phyloP scores from a whole-genome alignment of 2,797 vertebrate species.

The Sebastiscus tertius region DNA sequence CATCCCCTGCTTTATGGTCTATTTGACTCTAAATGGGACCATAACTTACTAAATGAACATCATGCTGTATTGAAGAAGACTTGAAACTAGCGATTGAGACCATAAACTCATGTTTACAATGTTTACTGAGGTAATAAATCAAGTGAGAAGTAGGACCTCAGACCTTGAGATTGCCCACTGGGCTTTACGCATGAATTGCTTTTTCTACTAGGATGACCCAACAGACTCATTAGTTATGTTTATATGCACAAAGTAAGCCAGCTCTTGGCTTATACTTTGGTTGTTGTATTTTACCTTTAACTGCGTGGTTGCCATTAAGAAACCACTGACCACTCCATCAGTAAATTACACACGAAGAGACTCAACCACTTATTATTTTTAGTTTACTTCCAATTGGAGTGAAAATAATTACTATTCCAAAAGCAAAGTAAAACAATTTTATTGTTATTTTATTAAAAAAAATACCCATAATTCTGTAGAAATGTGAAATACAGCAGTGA shows the following conservation, averaged over 20 bases:
- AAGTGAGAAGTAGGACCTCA: too few species aligned
- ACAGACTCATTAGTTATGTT: constrained; percentile 12
- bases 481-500: neutral
- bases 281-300: neutral
- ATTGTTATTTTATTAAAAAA: neutral
- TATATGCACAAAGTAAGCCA: constrained; percentile 12
- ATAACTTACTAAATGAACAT: too few species aligned
- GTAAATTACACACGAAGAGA: neutral
- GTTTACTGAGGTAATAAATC: too few species aligned
- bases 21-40: too few species aligned
- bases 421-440: neutral
- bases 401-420: neutral
- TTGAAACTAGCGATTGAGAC: too few species aligned
- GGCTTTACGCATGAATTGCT: constrained; percentile 8
- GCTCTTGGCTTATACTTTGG: neutral
- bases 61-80: too few species aligned
- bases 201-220: constrained; percentile 22
- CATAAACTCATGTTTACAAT: too few species aligned
- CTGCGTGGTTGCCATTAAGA: neutral
- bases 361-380: neutral
- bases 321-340: neutral
- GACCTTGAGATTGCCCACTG: too few species aligned
- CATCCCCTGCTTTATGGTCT: too few species aligned
- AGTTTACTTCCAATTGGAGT: neutral
- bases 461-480: neutral